Conservation (phyloP, 92 coral and sea anemone genomes). For the Scolanthus callimorphus region DNA sequence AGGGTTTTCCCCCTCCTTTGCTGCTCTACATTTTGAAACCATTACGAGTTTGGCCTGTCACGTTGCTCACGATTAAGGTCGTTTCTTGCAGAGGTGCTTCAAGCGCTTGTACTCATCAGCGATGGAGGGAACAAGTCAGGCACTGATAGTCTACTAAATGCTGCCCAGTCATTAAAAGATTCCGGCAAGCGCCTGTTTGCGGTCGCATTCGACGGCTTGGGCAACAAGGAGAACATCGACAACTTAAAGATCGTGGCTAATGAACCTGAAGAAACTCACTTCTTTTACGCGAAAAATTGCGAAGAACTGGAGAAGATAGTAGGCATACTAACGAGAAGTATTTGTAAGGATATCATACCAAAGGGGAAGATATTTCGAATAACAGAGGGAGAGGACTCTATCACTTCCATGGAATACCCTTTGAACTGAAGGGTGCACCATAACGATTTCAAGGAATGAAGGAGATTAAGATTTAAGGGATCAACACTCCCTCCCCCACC, state of each 20-base stretch:
- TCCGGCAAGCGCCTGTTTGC: constrained; percentile 31
- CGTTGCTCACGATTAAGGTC: too few species aligned
- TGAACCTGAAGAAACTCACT: constrained; percentile 16
- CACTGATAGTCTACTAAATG: constrained; percentile 9
- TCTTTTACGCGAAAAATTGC: constrained; percentile 13
- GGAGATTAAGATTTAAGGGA: too few species aligned
- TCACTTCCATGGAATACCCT: constrained; percentile 16
- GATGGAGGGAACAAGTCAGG: constrained; percentile 36
- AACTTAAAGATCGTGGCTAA: constrained; percentile 26
- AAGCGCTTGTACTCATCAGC: constrained; percentile 11
- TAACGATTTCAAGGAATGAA: too few species aligned
- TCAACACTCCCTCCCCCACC: too few species aligned
- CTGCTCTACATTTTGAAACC: too few species aligned
- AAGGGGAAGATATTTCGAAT: constrained; percentile 11
- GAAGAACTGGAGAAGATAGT: constrained; percentile 1
- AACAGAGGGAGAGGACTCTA: constrained; percentile 9
- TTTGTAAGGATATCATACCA: constrained; percentile 30
- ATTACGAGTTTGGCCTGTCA: too few species aligned
- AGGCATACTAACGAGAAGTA: constrained; percentile 1
- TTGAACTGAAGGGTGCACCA: too few species aligned
- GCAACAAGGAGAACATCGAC: constrained; percentile 7
- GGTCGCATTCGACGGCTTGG: constrained; percentile 38
- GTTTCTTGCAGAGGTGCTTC: constrained; percentile 11
- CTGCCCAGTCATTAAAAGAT: constrained; percentile 15
- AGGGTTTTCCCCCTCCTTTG: too few species aligned